Percentiles rank a stretch among this genome's conserved stretches.
These are phyloP conservation scores for Quadroppia sp. DNA, from an alignment of 2,888 invertebrate genomes.

Conservation along the genomic window DNA sequence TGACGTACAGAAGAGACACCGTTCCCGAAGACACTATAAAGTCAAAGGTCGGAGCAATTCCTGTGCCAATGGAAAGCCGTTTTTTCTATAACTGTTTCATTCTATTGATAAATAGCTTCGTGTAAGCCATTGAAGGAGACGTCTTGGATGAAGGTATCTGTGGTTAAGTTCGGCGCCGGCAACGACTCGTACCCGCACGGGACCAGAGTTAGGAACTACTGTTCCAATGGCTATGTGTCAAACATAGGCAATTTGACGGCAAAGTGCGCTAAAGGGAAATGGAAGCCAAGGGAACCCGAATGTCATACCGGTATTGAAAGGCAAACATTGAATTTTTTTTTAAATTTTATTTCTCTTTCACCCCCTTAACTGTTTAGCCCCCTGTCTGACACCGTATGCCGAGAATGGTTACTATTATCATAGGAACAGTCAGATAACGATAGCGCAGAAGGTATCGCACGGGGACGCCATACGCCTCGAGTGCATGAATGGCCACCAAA, in stretches of 20 bases:
- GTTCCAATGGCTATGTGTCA: slow-evolving; percentile 70
- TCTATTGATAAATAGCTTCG: slow-evolving; percentile 53
- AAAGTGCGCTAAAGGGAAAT: slow-evolving; percentile 74
- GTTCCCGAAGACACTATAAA: slow-evolving; percentile 27
- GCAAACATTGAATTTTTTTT: not conserved
- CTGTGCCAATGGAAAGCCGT: not conserved
- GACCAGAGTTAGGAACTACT: slow-evolving; percentile 68
- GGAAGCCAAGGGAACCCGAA: slow-evolving; percentile 58
- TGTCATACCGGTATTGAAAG: slow-evolving; percentile 22
- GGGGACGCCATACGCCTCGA: slow-evolving; percentile 70
- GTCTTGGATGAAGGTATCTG: slow-evolving; percentile 65
- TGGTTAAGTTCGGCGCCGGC: slow-evolving; percentile 59
- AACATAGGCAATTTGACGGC: slow-evolving; percentile 68
- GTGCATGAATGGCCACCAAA: slow-evolving; percentile 66
- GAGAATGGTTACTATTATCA: slow-evolving; percentile 23
- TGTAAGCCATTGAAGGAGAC: slow-evolving; percentile 66
- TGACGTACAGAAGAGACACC: not conserved
- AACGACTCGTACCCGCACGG: slow-evolving; percentile 61
- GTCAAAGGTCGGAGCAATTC: slow-evolving; percentile 1
- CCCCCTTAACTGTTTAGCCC: not conserved
- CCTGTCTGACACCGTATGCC: slow-evolving; percentile 22
- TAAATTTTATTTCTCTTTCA: not conserved
- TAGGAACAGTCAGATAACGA: slow-evolving; percentile 55
- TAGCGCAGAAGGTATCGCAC: slow-evolving; percentile 59
- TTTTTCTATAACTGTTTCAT: not conserved